These are phyloP conservation scores for Larimichthys crocea DNA, from an alignment of 2,113 vertebrate genomes.

Conservation along the genomic window DNA sequence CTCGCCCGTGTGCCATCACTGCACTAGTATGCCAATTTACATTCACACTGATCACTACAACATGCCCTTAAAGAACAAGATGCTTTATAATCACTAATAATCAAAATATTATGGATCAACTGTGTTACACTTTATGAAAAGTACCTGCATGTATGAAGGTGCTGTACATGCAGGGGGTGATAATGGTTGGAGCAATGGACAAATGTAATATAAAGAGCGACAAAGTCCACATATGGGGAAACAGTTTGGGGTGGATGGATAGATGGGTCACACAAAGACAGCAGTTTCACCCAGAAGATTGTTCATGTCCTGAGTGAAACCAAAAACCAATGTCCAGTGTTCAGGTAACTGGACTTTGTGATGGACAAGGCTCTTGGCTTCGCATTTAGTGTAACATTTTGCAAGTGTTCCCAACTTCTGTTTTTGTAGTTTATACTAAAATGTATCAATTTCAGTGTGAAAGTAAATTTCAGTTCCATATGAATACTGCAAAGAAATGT, in stretches of 20 bases:
- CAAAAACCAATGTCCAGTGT: slow-evolving; percentile 23
- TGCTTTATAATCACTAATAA: background rate
- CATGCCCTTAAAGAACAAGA: background rate
- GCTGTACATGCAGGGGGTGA: no score
- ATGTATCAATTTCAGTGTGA: slow-evolving; percentile 5
- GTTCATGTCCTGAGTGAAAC: no score
- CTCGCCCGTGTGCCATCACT: background rate
- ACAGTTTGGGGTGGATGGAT: no score
- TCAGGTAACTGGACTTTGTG: slow-evolving; percentile 71
- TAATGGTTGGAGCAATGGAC: no score
- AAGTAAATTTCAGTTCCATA: background rate
- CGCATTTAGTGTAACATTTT: slow-evolving; percentile 47
- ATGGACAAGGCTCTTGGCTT: slow-evolving; percentile 58
- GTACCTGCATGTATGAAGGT: no score
- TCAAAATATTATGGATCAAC: background rate
- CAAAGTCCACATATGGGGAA: no score
- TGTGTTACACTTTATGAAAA: no score
- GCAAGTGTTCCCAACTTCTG: slow-evolving; percentile 20
- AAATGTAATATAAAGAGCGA: no score
- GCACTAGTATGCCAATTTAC: background rate
- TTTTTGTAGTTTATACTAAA: slow-evolving; percentile 5
- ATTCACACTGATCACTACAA: slow-evolving; percentile 9
- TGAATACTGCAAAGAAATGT: background rate
- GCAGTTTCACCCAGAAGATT: no score
- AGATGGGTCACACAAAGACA: no score